Conservation (phyloP, 2,113 vertebrate genomes). For the Delphinapterus leucas region DNA sequence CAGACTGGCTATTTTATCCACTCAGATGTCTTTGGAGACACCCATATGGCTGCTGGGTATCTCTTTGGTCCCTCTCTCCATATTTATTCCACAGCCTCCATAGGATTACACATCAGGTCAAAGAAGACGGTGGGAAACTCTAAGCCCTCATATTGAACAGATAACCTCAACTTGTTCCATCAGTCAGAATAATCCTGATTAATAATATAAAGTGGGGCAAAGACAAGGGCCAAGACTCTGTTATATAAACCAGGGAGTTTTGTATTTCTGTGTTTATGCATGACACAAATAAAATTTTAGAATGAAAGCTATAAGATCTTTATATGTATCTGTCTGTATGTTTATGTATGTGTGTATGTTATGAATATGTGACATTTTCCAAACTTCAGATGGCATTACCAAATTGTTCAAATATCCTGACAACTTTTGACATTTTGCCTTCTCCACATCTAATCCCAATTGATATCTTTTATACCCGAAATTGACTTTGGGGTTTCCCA, state of each 20-base stretch:
- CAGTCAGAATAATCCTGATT: neutral
- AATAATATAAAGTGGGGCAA: neutral
- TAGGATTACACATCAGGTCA: neutral
- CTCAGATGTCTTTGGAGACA: neutral
- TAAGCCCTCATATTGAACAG: neutral
- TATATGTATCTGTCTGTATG: neutral
- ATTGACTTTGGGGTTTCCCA: neutral
- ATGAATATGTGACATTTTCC: neutral
- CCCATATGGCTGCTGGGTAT: neutral
- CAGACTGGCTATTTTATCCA: neutral
- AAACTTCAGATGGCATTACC: neutral
- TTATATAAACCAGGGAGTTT: neutral
- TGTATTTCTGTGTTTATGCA: neutral
- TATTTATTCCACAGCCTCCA: neutral
- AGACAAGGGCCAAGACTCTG: neutral
- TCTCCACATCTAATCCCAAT: neutral
- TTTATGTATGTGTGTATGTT: no score
- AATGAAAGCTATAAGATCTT: neutral
- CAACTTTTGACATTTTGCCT: neutral
- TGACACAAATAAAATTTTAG: neutral
- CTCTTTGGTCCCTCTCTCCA: neutral
- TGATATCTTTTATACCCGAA: neutral
- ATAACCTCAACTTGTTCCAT: neutral
- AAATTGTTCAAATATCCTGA: neutral
- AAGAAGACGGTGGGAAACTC: neutral